Conservation (phyloP, 1,140 invertebrate species). For the Drosophila neocordata region DNA sequence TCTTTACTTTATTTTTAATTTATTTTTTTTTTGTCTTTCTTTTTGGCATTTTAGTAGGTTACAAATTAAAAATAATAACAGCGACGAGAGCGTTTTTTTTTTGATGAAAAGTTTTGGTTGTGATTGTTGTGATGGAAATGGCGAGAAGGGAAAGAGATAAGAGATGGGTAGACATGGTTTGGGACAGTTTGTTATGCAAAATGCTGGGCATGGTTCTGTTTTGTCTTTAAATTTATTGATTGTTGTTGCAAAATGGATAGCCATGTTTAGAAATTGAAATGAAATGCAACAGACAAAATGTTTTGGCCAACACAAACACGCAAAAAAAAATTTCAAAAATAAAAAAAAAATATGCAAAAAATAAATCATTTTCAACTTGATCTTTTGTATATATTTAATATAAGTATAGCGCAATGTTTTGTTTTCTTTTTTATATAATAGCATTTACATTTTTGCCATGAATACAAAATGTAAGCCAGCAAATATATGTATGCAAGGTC, state of each 20-base stretch:
- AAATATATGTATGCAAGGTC: constrained; percentile 45
- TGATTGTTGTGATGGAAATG: constrained; percentile 20
- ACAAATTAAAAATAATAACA: constrained; percentile 82
- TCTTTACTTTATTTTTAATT: constrained; percentile 22
- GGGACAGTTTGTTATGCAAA: constrained; percentile 28
- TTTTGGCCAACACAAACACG: constrained; percentile 53
- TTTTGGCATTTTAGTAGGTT: constrained; percentile 40
- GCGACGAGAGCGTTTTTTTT: constrained; percentile 30
- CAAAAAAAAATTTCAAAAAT: constrained; percentile 17
- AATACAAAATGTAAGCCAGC: constrained; percentile 45
- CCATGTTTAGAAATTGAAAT: constrained; percentile 53
- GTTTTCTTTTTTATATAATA: not conserved
- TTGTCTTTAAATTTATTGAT: constrained; percentile 21
- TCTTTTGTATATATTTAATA: too few species aligned
- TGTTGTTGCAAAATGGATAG: too few species aligned
- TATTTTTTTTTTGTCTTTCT: constrained; percentile 28
- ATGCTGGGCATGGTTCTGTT: constrained; percentile 38
- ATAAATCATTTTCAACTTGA: constrained; percentile 1
- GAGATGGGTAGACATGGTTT: too few species aligned
- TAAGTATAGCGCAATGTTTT: too few species aligned
- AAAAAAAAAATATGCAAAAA: not conserved
- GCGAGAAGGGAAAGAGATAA: not conserved
- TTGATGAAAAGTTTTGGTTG: constrained; percentile 25
- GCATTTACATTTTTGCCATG: constrained; percentile 19
- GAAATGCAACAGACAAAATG: constrained; percentile 64